Evolutionary conservation across 2,113 vertebrate genomes (phyloP).

Genomic region (Reinhardtius hippoglossoides): DNA sequence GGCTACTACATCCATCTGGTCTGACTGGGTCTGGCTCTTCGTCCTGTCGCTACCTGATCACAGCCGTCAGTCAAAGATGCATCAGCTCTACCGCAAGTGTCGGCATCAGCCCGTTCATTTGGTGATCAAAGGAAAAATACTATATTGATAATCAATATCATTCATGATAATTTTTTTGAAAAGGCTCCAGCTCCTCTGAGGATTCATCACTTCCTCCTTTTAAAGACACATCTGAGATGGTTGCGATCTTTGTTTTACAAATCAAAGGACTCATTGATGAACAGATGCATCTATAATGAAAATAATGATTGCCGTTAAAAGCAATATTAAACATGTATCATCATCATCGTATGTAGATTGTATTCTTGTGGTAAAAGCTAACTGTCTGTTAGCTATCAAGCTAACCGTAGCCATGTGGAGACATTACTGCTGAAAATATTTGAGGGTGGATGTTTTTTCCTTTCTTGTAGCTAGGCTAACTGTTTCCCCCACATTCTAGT

Average conservation of each 20-base stretch:
- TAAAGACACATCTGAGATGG: too few species aligned
- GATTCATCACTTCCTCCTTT: too few species aligned
- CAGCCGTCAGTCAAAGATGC: slow-evolving; percentile 16
- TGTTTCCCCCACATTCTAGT: neutral
- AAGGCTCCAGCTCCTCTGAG: too few species aligned
- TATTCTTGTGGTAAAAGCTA: neutral
- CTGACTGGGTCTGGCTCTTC: slow-evolving; percentile 50
- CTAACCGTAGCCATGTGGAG: neutral
- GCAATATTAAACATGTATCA: neutral
- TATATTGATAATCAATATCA: too few species aligned
- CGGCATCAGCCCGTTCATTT: too few species aligned
- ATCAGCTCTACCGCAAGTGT: slow-evolving; percentile 1
- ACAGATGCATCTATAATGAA: too few species aligned
- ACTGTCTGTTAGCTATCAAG: neutral
- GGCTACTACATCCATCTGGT: slow-evolving; percentile 73
- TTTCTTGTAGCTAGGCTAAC: neutral
- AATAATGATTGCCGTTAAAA: too few species aligned
- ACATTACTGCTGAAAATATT: neutral
- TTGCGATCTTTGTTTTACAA: too few species aligned
- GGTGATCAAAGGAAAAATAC: neutral
- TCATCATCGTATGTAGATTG: neutral
- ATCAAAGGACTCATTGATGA: neutral
- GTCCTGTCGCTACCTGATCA: slow-evolving; percentile 22
- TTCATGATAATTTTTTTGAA: too few species aligned
- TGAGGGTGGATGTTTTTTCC: neutral